A percentile compares a stretch with the other conserved stretches of the same genome.
Evolutionary conservation across 2,888 invertebrate species (phyloP).

Genomic region (Orchesellides sinensis): DNA sequence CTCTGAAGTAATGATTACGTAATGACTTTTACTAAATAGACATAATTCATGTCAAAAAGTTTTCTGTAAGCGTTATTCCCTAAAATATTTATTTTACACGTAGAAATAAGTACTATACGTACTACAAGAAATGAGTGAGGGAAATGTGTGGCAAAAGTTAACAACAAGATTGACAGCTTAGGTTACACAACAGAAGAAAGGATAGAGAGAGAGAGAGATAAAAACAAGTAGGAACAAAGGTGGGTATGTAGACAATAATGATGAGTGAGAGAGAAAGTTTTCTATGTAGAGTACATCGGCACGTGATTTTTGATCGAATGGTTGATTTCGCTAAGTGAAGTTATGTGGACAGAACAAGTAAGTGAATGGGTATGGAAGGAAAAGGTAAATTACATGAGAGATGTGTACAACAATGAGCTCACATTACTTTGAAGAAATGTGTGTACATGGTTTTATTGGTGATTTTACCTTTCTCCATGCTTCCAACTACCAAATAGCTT

Average conservation of each 20-base stretch:
- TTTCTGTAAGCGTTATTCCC: no score
- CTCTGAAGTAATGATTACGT: no score
- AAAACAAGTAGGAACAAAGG: neutral
- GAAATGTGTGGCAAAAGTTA: no score
- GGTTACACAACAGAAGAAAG: no score
- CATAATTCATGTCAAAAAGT: no score
- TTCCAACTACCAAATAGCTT: neutral
- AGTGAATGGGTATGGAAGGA: constrained; percentile 11
- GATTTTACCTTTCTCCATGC: neutral
- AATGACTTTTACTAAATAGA: no score
- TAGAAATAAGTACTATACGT: no score
- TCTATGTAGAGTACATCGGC: neutral
- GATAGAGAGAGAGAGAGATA: neutral
- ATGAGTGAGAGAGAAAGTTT: constrained; percentile 4
- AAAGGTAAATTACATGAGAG: neutral
- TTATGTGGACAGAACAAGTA: neutral
- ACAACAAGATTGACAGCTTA: neutral
- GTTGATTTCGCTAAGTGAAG: neutral
- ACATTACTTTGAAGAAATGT: neutral
- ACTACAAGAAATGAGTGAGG: neutral
- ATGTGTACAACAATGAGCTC: neutral
- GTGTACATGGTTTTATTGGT: neutral
- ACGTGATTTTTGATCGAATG: neutral
- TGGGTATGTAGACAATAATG: neutral
- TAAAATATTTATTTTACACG: no score